Conservation (phyloP, 2,113 vertebrate species). For the Fregetta grallaria region DNA sequence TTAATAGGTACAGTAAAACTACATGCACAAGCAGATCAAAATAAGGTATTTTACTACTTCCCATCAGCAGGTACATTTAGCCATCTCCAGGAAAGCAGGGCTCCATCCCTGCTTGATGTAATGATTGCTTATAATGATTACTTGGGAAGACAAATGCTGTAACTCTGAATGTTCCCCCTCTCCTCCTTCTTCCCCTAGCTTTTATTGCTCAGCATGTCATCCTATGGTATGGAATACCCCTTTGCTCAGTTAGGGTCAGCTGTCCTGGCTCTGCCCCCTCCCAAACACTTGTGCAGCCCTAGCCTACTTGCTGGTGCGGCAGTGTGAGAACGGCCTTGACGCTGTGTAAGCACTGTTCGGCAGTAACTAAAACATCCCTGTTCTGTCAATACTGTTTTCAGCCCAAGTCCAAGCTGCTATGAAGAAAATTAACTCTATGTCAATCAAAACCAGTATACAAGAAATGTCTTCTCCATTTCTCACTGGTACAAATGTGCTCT, state of each 20-base stretch:
- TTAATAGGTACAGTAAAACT: background rate
- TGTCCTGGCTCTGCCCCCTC: background rate
- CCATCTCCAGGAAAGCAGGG: background rate
- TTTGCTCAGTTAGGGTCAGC: background rate
- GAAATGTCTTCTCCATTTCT: background rate
- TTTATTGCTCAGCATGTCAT: background rate
- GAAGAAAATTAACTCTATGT: background rate
- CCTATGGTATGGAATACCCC: background rate
- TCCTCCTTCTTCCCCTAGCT: background rate
- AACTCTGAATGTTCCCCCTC: accelerated
- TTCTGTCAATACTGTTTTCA: background rate
- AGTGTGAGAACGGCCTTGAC: background rate
- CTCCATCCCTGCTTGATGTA: background rate
- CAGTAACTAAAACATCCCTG: background rate
- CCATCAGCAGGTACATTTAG: background rate
- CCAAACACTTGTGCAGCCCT: too few relatives aligned
- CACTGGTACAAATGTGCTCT: background rate
- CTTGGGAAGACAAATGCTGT: background rate
- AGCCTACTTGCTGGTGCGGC: accelerated
- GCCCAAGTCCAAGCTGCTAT: background rate
- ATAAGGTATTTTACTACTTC: background rate
- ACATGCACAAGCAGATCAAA: background rate
- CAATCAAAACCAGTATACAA: background rate
- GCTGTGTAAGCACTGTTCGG: background rate
- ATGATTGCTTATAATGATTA: too few relatives aligned